A percentile compares a stretch with the other conserved stretches of the same genome.
phyloP scores from a whole-genome alignment of 1,140 invertebrate genomes.

The Hypsibius dujardini region DNA sequence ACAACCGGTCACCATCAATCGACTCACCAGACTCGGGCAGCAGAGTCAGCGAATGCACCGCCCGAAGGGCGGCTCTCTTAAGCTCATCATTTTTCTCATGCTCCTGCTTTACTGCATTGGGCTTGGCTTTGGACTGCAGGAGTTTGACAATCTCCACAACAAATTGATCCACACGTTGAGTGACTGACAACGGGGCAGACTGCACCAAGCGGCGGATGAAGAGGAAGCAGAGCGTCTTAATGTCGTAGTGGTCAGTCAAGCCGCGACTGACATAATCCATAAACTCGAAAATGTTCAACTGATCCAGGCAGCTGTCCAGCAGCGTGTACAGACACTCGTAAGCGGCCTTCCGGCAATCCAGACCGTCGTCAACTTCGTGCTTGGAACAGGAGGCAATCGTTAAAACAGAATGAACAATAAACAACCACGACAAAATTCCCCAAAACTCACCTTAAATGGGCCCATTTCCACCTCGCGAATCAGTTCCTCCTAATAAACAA shows the following conservation, averaged over 20 bases:
- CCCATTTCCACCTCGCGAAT: conserved; percentile 99
- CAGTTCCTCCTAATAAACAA: conserved; percentile 60
- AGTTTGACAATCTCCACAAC: conserved; percentile 4
- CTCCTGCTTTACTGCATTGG: conserved; percentile 96
- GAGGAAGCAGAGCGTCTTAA: conserved; percentile 95
- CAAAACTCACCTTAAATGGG: conserved; percentile 53
- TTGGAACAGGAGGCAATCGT: conserved; percentile 28
- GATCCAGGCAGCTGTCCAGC: conserved; percentile 80
- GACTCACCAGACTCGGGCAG: conserved; percentile 79
- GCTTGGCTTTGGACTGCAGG: conserved; percentile 58
- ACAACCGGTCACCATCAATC: not conserved
- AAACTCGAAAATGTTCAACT: conserved; percentile 90
- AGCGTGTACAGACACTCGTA: conserved; percentile 99
- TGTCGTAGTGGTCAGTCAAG: conserved; percentile 90
- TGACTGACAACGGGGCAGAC: conserved; percentile 72
- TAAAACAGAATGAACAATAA: not conserved
- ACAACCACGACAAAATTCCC: no score
- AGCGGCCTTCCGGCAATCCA: conserved; percentile 90
- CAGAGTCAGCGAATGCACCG: conserved; percentile 63
- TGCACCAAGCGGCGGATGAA: conserved; percentile 82
- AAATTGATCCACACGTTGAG: conserved; percentile 50
- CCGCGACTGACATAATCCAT: conserved; percentile 65
- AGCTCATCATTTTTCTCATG: conserved; percentile 97
- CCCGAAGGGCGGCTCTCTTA: conserved; percentile 50
- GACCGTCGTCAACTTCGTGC: conserved; percentile 92